Percentiles rank a stretch among this genome's conserved stretches.
Conservation (phyloP, 2,888 invertebrate species). For the Chesias legatella region DNA sequence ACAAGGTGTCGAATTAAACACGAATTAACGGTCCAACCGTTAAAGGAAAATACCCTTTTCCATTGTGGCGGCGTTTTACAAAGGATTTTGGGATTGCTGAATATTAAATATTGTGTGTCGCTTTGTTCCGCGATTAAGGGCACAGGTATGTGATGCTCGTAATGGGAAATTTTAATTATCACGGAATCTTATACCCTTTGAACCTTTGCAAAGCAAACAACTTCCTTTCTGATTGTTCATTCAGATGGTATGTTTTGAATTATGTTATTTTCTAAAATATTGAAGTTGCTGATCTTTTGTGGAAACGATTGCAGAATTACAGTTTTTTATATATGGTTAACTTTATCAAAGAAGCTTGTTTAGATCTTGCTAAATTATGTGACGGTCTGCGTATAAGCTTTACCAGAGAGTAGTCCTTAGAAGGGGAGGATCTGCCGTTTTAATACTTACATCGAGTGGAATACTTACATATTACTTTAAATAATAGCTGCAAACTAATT, state of each 20-base stretch:
- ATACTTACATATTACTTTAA: no score
- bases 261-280: no score
- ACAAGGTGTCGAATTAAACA: constrained; percentile 81
- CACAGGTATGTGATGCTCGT: constrained; percentile 51
- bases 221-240: constrained; percentile 25
- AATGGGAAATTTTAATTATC: constrained; percentile 51
- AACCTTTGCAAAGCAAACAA: constrained; percentile 26
- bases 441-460: no score
- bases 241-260: constrained; percentile 14
- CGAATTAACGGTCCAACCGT: constrained; percentile 76
- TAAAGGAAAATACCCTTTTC: constrained; percentile 78
- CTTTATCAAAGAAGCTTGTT: no score
- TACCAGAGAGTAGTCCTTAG: no score
- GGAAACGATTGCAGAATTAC: no score
- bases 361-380: no score
- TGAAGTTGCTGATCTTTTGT: no score
- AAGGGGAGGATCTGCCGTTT: no score
- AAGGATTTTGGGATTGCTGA: constrained; percentile 77
- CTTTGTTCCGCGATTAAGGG: constrained; percentile 68
- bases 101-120: constrained; percentile 75
- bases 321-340: no score
- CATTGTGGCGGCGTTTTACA: constrained; percentile 71
- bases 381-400: no score
- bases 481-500: no score
- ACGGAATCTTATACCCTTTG: constrained; percentile 33